Evolutionary conservation across 2,113 vertebrate genomes (phyloP), one percentile per base, ranked within the genome.

Genomic region (Coregonus clupeaformis): DNA sequence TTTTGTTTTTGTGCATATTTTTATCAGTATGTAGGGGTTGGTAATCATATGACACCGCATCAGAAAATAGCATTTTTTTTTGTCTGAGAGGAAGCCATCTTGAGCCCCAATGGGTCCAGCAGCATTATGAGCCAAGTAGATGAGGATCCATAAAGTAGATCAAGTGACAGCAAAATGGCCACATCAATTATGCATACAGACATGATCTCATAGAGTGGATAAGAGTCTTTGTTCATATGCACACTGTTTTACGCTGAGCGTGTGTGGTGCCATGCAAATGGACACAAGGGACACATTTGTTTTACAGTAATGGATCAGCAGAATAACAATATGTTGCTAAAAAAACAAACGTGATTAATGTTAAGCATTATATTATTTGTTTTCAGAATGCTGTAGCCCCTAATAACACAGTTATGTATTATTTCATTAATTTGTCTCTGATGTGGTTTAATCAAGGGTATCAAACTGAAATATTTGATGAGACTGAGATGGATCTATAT

Each of bases 151-250:
- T 14, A 24, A 22, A 22, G 27, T 36, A 60, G 49, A 62, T 32
- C 75, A 68, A 4, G 5, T 77, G 81, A 84, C 81, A 57, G 20
- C 18, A 24, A 69, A 86, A 79, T 69, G 68, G 2, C 18, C 32
- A 1, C 24, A 73, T 80, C 22, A 80, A 86, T 79, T 77, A 75
- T 66, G 47, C 59, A 77, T 6, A 29, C 73, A 47, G 20, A 69
- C n/a, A 62, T 60, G 18, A 52, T 36, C 9, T 69, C 14, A 30
- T 36, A 24, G 3, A 49, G 42, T 55, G 4, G 57, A 52, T 32
- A 1, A 63, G 32, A 24, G 1, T 2, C 6, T 70, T 42, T 5
- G 25, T 22, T 18, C 36, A 72, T 25, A 65, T 59, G 55, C 55
- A 59, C 47, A 49, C 13, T 59, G 55, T 59, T 59, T 18, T 22